Base-by-base conservation (phyloP, 2,797 vertebrate species). In the Sorex maritimensis region DNA sequence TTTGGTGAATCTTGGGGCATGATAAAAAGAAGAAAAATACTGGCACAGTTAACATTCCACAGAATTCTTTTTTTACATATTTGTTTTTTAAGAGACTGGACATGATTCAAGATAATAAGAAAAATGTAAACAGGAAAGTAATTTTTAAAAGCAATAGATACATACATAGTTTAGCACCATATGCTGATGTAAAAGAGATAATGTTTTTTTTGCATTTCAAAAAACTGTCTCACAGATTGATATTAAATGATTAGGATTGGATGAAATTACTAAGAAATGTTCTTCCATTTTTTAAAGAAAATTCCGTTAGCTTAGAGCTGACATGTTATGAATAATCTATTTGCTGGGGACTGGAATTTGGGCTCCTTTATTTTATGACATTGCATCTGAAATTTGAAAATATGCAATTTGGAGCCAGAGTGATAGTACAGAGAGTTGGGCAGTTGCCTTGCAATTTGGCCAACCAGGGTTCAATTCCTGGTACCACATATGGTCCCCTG, bases 31-130 rank as follows among this genome's bases (percentile, higher is more conserved):
- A 96, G 96, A 96, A 97, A 98, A 96, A 96, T 72, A 78, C 97
- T 94, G 98, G 71, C 9, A 77, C 96, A 97, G 97, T 98, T 98
- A 98, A 98, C 98, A 98, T 98, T 98, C 98, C 97, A 95, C 77
- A 97, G 97, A 94, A 97, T 96, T 98, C 97, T 98, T 97, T 98
- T 97, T 98, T 98, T 98, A 96, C 96, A 96, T 98, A 98, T 98
- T 98, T 98, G 98, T 98, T 98, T 98, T 97, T 96, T 98, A 92
- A 95, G 89, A 96, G 96, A 94, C 93, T 97, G 97, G 95, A 97
- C 91, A 88, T 81, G 81, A 94, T 95, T 65, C 96, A 97, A 94
- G 49, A 90, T 86, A 89, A 97, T 79, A 95, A 92, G 84, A 78
- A 93, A 95, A 81, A 84, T 34, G 15, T 63, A 55, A 38, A 86